These are phyloP conservation scores for Nerophis ophidion DNA, from an alignment of 2,113 vertebrate genomes.

Conservation along the genomic window DNA sequence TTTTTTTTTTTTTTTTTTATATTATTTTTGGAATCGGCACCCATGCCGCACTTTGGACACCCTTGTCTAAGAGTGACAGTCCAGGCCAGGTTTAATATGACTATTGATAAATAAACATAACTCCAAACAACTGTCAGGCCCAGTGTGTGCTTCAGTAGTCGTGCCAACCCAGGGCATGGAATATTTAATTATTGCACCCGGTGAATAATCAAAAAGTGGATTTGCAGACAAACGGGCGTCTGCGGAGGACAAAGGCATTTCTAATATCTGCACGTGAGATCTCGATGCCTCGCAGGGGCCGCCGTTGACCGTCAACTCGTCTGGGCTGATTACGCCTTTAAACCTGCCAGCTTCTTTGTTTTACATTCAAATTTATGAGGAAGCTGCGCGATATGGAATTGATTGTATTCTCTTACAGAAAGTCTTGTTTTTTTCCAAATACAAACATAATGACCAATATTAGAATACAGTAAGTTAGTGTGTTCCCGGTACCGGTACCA, in stretches of 20 bases:
- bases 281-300: slow-evolving; percentile 57
- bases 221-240: slow-evolving; percentile 63
- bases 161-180: slow-evolving; percentile 70
- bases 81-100: slow-evolving; percentile 61
- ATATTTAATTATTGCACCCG: slow-evolving; percentile 77
- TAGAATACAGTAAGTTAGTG: too few species aligned
- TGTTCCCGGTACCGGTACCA: too few species aligned
- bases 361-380: slow-evolving; percentile 73
- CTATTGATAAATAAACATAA: slow-evolving; percentile 80
- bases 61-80: slow-evolving; percentile 50
- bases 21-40: too few species aligned
- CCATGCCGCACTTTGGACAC: background rate
- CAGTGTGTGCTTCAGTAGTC: slow-evolving; percentile 70
- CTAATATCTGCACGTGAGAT: slow-evolving; percentile 70
- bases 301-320: slow-evolving; percentile 51
- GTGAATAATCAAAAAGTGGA: slow-evolving; percentile 78
- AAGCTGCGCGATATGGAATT: slow-evolving; percentile 67
- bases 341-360: slow-evolving; percentile 67
- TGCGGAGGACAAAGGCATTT: slow-evolving; percentile 72
- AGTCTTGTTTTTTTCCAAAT: too few species aligned
- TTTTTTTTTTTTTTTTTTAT: too few species aligned
- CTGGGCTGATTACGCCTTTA: slow-evolving; percentile 66
- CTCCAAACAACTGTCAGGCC: slow-evolving; percentile 76
- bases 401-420: slow-evolving; percentile 69
- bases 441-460: too few species aligned